Conservation (phyloP, 2,113 vertebrate genomes). For the Herpetotheres cachinnans region DNA sequence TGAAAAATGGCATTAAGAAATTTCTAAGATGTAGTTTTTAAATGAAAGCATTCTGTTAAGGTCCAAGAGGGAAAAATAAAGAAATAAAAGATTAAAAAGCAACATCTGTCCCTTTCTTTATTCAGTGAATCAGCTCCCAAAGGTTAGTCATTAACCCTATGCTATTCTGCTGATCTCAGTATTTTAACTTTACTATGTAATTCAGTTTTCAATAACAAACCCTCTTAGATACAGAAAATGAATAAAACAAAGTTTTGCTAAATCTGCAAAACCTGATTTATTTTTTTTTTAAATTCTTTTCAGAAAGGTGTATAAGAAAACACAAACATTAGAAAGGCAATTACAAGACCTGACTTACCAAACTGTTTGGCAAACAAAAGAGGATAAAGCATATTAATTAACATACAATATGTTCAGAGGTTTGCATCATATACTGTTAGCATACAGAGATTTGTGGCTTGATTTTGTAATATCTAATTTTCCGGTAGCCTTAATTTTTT, state of each 20-base stretch:
- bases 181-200: constrained; percentile 54
- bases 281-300: background rate
- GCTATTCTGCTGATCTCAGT: constrained; percentile 61
- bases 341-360: background rate
- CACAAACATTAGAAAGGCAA: background rate
- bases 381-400: background rate
- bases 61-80: background rate
- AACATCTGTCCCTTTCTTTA: constrained; percentile 43
- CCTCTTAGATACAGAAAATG: constrained; percentile 15
- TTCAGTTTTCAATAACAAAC: constrained; percentile 53
- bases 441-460: background rate
- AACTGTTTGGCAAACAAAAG: background rate
- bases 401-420: background rate
- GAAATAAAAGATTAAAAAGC: constrained; percentile 21
- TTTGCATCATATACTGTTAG: background rate
- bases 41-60: constrained; percentile 14
- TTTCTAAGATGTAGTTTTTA: background rate
- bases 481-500: background rate
- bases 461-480: background rate
- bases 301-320: background rate
- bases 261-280: background rate
- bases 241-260: background rate
- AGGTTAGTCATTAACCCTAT: constrained; percentile 51
- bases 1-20: background rate
- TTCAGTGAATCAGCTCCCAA: constrained; percentile 55